A percentile compares a stretch with the other conserved stretches of the same genome.
Evolutionary conservation across 1,140 invertebrate genomes (phyloP).

Genomic region (Drosophila orena): DNA sequence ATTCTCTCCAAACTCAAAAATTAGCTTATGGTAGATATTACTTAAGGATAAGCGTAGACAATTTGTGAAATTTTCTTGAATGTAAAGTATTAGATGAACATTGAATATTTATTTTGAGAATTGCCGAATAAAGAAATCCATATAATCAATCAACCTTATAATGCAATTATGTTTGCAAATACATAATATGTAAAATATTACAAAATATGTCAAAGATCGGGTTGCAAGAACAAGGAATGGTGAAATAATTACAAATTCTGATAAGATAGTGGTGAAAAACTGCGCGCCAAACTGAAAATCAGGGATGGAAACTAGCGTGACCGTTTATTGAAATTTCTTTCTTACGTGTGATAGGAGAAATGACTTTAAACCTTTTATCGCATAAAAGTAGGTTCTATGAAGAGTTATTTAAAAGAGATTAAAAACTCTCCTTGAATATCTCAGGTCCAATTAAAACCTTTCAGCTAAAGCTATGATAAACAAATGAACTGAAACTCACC

Average conservation of each 20-base stretch:
- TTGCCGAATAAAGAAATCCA: constrained; percentile 43
- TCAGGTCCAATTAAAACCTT: background rate
- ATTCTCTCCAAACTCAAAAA: constrained; percentile 40
- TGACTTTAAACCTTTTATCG: too few relatives aligned
- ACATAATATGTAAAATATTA: background rate
- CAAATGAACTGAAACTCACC: background rate
- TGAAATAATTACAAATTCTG: background rate
- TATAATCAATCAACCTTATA: background rate
- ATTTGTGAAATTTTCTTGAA: constrained; percentile 30
- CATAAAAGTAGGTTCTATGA: background rate
- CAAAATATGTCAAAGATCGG: background rate
- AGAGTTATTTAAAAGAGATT: background rate
- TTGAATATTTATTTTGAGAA: constrained; percentile 56
- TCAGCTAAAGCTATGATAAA: background rate
- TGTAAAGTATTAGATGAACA: constrained; percentile 63
- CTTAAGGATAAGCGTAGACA: constrained; percentile 28
- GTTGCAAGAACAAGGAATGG: too few relatives aligned
- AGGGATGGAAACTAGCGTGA: background rate
- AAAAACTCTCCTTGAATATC: background rate
- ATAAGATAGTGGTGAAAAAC: background rate
- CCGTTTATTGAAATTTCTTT: background rate
- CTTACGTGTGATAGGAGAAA: background rate
- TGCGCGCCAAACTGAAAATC: background rate
- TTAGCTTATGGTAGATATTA: constrained; percentile 26
- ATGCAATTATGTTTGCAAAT: background rate